These are phyloP conservation scores for Penaeus monodon DNA, from an alignment of 2,888 invertebrate species.

Conservation along the genomic window DNA sequence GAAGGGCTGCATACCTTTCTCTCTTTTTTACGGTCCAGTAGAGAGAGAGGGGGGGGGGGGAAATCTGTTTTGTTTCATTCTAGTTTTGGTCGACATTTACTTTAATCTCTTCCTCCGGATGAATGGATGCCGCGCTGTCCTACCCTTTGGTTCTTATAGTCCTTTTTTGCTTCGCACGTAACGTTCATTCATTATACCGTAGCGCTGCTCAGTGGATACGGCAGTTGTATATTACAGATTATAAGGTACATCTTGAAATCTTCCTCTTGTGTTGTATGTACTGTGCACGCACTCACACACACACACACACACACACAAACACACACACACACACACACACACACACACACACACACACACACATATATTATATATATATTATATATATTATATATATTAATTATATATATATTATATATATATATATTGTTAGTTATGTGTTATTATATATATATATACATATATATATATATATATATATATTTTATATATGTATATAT, in stretches of 20 bases:
- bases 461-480: no score
- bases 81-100: no score
- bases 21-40: no score
- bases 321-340: background rate
- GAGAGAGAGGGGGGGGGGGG: no score
- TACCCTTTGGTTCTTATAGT: no score
- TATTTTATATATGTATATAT: background rate
- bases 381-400: slow-evolving; percentile 24
- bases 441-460: background rate
- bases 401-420: slow-evolving; percentile 24
- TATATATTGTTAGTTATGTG: background rate
- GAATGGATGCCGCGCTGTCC: no score
- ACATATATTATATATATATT: slow-evolving; percentile 15
- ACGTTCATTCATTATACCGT: background rate
- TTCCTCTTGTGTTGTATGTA: no score
- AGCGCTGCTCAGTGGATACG: background rate
- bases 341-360: background rate
- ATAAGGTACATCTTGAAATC: no score
- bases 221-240: background rate
- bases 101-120: no score
- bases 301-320: slow-evolving; percentile 1
- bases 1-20: no score
- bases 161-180: no score
- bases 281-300: background rate
- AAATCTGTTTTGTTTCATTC: no score